These are phyloP conservation scores for Aplodontia rufa DNA, from an alignment of 2,113 vertebrate genomes.

Conservation along the genomic window DNA sequence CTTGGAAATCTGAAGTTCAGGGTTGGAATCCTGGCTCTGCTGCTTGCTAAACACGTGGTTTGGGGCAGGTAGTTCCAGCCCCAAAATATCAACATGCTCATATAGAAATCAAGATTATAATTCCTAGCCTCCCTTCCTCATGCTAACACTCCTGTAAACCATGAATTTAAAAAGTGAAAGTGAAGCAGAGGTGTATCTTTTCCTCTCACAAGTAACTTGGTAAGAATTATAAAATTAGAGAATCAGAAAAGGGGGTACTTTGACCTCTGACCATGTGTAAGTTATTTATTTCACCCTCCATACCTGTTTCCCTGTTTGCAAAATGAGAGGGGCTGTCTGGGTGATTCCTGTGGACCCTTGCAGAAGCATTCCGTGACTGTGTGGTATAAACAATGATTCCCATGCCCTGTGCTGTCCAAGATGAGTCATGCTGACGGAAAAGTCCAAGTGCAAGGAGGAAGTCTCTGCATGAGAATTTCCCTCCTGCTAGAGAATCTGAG, in stretches of 20 bases:
- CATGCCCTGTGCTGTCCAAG: neutral
- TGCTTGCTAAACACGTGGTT: neutral
- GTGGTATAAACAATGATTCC: slow-evolving; percentile 1
- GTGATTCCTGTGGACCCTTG: neutral
- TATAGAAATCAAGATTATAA: neutral
- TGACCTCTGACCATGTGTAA: neutral
- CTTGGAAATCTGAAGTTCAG: neutral
- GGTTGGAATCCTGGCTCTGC: neutral
- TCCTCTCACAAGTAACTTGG: neutral
- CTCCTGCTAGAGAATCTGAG: neutral
- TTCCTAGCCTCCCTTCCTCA: neutral
- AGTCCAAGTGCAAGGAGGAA: slow-evolving; percentile 15
- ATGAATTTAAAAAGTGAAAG: neutral
- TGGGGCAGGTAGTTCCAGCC: neutral
- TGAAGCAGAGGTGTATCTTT: neutral
- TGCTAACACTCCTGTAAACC: neutral
- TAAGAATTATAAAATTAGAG: neutral
- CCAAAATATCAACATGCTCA: neutral
- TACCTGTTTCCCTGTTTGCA: neutral
- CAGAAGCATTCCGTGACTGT: neutral
- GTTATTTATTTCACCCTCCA: neutral
- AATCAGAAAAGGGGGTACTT: neutral
- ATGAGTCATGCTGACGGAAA: slow-evolving; percentile 25
- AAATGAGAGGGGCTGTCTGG: neutral
- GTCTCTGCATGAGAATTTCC: neutral